Percentiles rank a stretch among this genome's conserved stretches.
Evolutionary conservation across 2,113 vertebrate species (phyloP).

Genomic region (Cephalopterus ornatus): DNA sequence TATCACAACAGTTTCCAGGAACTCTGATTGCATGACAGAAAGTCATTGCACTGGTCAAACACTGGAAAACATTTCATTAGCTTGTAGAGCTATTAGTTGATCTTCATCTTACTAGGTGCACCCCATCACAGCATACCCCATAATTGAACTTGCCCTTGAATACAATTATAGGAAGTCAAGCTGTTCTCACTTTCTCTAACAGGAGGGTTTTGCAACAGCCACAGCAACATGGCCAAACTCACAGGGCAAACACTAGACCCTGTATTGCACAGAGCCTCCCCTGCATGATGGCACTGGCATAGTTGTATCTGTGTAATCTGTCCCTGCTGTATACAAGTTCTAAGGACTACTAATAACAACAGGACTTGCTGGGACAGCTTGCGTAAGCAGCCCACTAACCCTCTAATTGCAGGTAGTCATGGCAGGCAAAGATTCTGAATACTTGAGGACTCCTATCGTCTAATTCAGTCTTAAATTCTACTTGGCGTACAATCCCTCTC

Average conservation of each 20-base stretch:
- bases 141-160: neutral
- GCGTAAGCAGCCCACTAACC: neutral
- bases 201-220: neutral
- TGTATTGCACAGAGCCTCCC: neutral
- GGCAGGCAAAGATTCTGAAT: neutral
- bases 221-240: neutral
- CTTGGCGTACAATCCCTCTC: rapidly evolving
- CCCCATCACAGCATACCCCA: neutral
- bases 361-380: neutral
- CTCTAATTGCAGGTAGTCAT: neutral
- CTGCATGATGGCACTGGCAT: neutral
- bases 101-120: neutral
- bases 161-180: neutral
- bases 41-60: neutral
- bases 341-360: neutral
- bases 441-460: neutral
- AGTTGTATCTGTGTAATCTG: neutral
- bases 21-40: neutral
- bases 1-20: neutral
- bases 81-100: neutral
- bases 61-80: neutral
- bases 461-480: neutral
- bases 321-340: neutral
- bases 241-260: neutral
- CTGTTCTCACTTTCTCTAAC: neutral